Percentiles rank a stretch among this genome's conserved stretches.
Conservation (phyloP, 1,140 invertebrate species). For the Sminthurinus signatus region DNA sequence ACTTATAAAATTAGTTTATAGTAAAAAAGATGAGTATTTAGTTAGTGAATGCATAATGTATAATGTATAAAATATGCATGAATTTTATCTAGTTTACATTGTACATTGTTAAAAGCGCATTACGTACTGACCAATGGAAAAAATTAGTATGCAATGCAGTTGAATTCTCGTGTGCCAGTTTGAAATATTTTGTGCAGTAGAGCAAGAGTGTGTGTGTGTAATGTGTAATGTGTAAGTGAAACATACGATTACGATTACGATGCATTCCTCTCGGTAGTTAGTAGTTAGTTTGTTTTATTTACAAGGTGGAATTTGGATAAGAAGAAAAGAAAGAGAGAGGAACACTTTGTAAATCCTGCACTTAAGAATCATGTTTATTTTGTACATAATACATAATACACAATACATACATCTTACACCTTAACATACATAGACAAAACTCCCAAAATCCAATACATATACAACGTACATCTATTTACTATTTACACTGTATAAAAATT, state of each 20-base stretch:
- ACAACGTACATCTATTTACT: too few relatives aligned
- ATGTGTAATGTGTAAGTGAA: neutral
- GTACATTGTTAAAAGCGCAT: neutral
- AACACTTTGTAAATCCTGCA: conserved; percentile 11
- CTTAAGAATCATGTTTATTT: conserved; percentile 3
- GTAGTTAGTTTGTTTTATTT: neutral
- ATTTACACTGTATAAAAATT: too few relatives aligned
- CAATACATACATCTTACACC: too few relatives aligned
- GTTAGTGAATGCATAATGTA: too few relatives aligned
- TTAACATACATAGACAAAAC: too few relatives aligned
- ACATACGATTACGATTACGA: conserved; percentile 27
- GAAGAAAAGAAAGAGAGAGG: neutral
- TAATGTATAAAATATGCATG: too few relatives aligned
- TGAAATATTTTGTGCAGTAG: conserved; percentile 30
- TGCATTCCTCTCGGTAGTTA: conserved; percentile 15
- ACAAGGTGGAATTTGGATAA: conserved; percentile 13
- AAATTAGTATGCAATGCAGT: conserved; percentile 15
- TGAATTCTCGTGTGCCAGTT: conserved; percentile 36
- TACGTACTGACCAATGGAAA: neutral
- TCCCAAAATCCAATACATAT: too few relatives aligned
- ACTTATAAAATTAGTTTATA: neutral
- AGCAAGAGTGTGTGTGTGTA: neutral
- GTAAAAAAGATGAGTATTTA: neutral
- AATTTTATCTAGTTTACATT: too few relatives aligned
- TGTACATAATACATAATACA: conserved; percentile 3